A percentile compares a stretch with the other conserved stretches of the same genome.
Conservation (phyloP, 1,140 invertebrate genomes). For the Pseudomyrmex gracilis region DNA sequence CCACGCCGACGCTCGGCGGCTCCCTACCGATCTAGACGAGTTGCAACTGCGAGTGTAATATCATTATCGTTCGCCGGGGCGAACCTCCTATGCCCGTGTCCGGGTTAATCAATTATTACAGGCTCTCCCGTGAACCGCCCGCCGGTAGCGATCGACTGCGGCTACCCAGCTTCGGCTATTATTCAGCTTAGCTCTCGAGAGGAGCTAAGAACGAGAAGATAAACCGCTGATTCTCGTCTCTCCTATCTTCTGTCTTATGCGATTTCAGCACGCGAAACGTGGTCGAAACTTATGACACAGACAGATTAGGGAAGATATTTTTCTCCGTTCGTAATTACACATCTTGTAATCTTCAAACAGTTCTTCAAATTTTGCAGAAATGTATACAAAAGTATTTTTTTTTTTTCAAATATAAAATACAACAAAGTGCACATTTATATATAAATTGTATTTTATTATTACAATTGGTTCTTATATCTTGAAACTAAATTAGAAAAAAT, state of each 20-base stretch:
- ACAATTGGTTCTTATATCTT: background rate
- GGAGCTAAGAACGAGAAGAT: conserved; percentile 47
- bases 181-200: conserved; percentile 48
- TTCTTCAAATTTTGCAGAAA: background rate
- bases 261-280: conserved; percentile 40
- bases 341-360: background rate
- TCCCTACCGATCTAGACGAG: conserved; percentile 64
- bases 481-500: background rate
- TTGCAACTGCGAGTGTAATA: conserved; percentile 63
- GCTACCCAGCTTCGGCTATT: conserved; percentile 53
- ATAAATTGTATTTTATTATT: too few relatives aligned
- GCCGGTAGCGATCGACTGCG: conserved; percentile 50
- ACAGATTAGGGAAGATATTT: background rate
- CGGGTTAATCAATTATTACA: conserved; percentile 79
- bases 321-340: background rate
- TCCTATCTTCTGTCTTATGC: conserved; percentile 1
- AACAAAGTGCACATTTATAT: too few relatives aligned
- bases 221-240: conserved; percentile 46
- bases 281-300: conserved; percentile 7
- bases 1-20: conserved; percentile 57
- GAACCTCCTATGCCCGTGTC: conserved; percentile 59
- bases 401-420: background rate
- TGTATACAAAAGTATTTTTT: background rate
- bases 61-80: conserved; percentile 76
- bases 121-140: conserved; percentile 55